Evolutionary conservation across 2,888 invertebrate genomes (phyloP).

Genomic region (Trissoscelio sp.): DNA sequence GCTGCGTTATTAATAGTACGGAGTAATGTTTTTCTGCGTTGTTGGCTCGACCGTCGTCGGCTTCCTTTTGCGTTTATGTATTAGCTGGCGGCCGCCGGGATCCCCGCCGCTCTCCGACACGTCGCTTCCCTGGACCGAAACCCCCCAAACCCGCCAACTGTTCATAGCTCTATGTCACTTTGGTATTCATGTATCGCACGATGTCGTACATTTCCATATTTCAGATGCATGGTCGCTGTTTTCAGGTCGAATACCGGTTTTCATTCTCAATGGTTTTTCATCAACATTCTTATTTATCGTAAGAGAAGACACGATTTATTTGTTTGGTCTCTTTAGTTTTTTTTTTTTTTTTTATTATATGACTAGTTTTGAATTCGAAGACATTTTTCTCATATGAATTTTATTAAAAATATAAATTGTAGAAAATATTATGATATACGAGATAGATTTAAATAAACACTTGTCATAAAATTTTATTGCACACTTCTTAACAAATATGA

Average conservation of each 20-base stretch:
- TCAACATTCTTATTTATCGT: slow-evolving; percentile 36
- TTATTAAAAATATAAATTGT: too few species aligned
- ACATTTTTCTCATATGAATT: too few species aligned
- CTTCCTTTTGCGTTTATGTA: too few species aligned
- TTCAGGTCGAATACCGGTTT: slow-evolving; percentile 46
- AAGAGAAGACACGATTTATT: slow-evolving; percentile 9
- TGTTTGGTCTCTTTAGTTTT: too few species aligned
- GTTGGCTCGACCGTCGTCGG: slow-evolving; percentile 57
- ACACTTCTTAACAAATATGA: too few species aligned
- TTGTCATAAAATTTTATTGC: too few species aligned
- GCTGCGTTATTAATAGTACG: slow-evolving; percentile 80
- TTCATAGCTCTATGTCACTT: slow-evolving; percentile 43
- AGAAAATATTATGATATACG: too few species aligned
- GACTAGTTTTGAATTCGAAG: too few species aligned
- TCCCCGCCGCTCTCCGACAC: slow-evolving; percentile 54
- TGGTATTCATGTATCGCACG: slow-evolving; percentile 48
- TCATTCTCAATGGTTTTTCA: slow-evolving; percentile 25
- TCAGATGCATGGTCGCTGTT: slow-evolving; percentile 24
- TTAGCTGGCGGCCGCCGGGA: slow-evolving; percentile 75
- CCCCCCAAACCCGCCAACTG: slow-evolving; percentile 38
- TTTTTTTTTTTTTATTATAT: too few species aligned
- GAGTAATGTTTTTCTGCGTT: slow-evolving; percentile 54
- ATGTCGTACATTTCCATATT: slow-evolving; percentile 44
- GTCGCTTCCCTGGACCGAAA: slow-evolving; percentile 32
- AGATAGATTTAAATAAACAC: too few species aligned